A percentile compares a stretch with the other conserved stretches of the same genome.
phyloP scores from a whole-genome alignment of 2,797 vertebrate genomes.

The Lepidocolaptes lacrymiger region DNA sequence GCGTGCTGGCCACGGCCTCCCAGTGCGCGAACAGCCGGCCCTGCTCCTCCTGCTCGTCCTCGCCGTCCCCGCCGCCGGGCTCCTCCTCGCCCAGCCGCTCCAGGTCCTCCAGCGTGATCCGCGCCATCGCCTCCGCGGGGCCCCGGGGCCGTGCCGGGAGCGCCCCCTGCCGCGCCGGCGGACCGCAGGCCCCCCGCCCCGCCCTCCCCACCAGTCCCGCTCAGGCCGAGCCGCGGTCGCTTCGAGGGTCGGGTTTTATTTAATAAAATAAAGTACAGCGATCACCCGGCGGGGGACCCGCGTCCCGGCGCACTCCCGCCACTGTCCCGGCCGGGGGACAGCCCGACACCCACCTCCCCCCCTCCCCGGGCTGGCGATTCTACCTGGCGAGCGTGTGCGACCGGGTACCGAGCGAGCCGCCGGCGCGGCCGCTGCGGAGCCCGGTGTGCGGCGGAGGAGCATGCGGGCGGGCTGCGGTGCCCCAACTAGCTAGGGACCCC shows the following conservation, averaged over 20 bases:
- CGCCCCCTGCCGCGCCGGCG: background rate
- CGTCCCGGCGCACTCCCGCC: background rate
- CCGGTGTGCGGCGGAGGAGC: background rate
- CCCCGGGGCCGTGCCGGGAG: background rate
- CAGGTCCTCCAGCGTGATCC: slow-evolving; percentile 85
- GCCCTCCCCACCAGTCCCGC: no score
- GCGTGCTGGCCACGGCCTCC: slow-evolving; percentile 82
- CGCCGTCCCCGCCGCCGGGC: slow-evolving; percentile 50
- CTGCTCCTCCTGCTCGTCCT: slow-evolving; percentile 47
- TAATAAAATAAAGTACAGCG: slow-evolving; percentile 45
- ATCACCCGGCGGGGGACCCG: background rate
- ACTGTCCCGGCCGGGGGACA: background rate
- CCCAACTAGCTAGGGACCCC: background rate
- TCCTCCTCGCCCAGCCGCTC: slow-evolving; percentile 81
- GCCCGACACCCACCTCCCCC: background rate
- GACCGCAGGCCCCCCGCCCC: background rate
- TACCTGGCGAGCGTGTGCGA: background rate
- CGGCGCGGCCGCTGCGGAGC: background rate
- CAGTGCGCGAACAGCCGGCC: slow-evolving; percentile 79
- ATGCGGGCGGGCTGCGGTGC: background rate
- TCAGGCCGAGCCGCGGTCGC: background rate
- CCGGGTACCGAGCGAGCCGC: background rate
- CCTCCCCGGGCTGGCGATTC: background rate
- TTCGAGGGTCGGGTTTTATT: slow-evolving; percentile 29
- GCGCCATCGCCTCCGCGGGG: slow-evolving; percentile 75